Evolutionary conservation across 2,888 invertebrate genomes (phyloP), one percentile per base, ranked within the genome.

Genomic region (Neoascia interrupta): DNA sequence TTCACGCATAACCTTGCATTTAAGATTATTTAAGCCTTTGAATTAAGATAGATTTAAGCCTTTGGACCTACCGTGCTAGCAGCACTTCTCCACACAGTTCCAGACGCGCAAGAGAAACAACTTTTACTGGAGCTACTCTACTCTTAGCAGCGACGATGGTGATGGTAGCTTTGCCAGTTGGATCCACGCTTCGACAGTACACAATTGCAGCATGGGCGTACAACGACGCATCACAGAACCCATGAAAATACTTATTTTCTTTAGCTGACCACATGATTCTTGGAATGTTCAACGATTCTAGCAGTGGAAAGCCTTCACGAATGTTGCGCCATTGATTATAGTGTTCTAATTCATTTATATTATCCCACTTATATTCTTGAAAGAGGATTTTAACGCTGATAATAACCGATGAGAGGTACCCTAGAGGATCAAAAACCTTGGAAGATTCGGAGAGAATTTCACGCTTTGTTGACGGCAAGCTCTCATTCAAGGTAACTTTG

Each of bases 31-130:
- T 31, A 8, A 63, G 37, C n/a, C n/a, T n/a, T n/a, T n/a, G n/a
- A n/a, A n/a, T 26, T 5, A 6, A 81, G 31, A 23, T 36, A 61
- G 1, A 56, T 37, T 39, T 73, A 23, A n/a, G n/a, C 51, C 41
- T 63, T 5, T 51, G 13, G 1, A 63, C 3, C 26, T 5, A 23
- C 3, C 26, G 26, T 6, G 26, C 6, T 23, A 23, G 6, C 6
- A 23, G 26, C 4, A 23, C 26, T 23, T 3, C 26, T 23, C 26
- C 6, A 6, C 26, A 23, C 4, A 23, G 26, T 23, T 23, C 26
- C 4, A 23, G 26, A 10, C 26, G 26, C 3, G 6, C 3, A 6
- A 23, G 26, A 5, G 26, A 23, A 23, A 23, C 26, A 6, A 23
- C 26, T 6, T 23, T 23, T 5, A 23, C 26, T 5, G 26, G 26